Percentiles rank a stretch among this genome's conserved stretches.
These are phyloP conservation scores for Poecilobothrus nobilitatus DNA, from an alignment of 2,888 invertebrate species.

Conservation along the genomic window DNA sequence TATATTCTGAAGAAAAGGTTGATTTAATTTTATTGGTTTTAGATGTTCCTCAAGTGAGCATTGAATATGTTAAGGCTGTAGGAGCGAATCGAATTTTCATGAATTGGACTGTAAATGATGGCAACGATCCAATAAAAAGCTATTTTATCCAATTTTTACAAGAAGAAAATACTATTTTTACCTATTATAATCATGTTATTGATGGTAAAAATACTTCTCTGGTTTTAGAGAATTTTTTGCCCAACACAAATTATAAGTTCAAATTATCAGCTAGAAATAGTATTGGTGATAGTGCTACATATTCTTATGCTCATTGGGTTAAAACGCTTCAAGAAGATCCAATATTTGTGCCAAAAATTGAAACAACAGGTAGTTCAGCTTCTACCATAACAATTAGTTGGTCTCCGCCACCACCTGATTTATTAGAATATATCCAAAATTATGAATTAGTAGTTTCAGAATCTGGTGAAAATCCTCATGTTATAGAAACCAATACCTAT, in stretches of 20 bases:
- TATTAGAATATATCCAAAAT: slow-evolving; percentile 64
- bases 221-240: slow-evolving; percentile 57
- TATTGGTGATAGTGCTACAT: slow-evolving; percentile 51
- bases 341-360: slow-evolving; percentile 66
- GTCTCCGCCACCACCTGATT: slow-evolving; percentile 57
- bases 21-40: slow-evolving; percentile 52
- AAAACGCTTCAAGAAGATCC: slow-evolving; percentile 65
- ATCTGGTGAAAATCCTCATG: slow-evolving; percentile 46
- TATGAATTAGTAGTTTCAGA: slow-evolving; percentile 61
- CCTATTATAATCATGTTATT: slow-evolving; percentile 53
- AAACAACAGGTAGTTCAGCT: slow-evolving; percentile 56
- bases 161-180: slow-evolving; percentile 50
- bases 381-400: slow-evolving; percentile 77
- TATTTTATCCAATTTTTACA: slow-evolving; percentile 53
- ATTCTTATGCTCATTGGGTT: slow-evolving; percentile 48
- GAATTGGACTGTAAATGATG: slow-evolving; percentile 73
- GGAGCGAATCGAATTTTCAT: slow-evolving; percentile 66
- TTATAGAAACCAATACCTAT: slow-evolving; percentile 53
- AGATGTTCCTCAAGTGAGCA: slow-evolving; percentile 60
- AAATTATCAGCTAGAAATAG: slow-evolving; percentile 59
- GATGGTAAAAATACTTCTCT: slow-evolving; percentile 58
- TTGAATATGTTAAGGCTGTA: slow-evolving; percentile 66
- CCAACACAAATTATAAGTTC: slow-evolving; percentile 58
- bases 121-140: slow-evolving; percentile 58
- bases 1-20: slow-evolving; percentile 36